phyloP scores from a whole-genome alignment of 92 coral and sea anemone species.

The Zoanthus sociatus region DNA sequence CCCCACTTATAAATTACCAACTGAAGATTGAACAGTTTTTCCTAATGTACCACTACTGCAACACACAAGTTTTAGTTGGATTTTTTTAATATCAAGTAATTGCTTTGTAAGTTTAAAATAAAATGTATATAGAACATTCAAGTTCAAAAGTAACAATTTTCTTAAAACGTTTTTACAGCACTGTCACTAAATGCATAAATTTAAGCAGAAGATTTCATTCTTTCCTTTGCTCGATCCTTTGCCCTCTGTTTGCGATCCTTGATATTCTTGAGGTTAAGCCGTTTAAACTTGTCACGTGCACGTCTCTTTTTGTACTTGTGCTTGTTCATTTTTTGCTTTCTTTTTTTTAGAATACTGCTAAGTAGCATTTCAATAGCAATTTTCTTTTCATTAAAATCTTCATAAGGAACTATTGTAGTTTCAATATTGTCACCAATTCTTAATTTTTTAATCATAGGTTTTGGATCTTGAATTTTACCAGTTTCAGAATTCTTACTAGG shows the following conservation, averaged over 20 bases:
- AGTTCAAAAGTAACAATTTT: neutral
- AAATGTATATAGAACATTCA: too few relatives aligned
- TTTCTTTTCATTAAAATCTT: slow-evolving; percentile 6
- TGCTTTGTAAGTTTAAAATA: too few relatives aligned
- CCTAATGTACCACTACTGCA: too few relatives aligned
- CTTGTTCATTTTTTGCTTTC: slow-evolving; percentile 91
- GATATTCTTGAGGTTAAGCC: slow-evolving; percentile 83
- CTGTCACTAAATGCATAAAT: neutral
- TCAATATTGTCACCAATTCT: slow-evolving; percentile 17
- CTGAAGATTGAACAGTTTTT: too few relatives aligned
- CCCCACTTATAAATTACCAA: too few relatives aligned
- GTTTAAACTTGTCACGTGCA: slow-evolving; percentile 85
- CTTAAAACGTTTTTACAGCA: neutral
- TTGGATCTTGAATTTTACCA: slow-evolving; percentile 26
- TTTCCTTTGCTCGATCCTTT: slow-evolving; percentile 74
- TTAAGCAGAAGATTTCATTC: slow-evolving; percentile 45
- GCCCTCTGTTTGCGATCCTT: slow-evolving; percentile 76
- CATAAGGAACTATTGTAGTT: neutral
- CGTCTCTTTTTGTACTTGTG: slow-evolving; percentile 96
- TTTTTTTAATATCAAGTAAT: too few relatives aligned
- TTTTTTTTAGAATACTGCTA: slow-evolving; percentile 84
- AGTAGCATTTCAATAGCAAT: slow-evolving; percentile 20
- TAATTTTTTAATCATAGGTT: neutral
- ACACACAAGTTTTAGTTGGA: too few relatives aligned
- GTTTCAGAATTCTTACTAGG: neutral